Evolutionary conservation across 1,140 invertebrate species (phyloP), one percentile per base, ranked within the genome.

Genomic region (Cryptotermes secundus): DNA sequence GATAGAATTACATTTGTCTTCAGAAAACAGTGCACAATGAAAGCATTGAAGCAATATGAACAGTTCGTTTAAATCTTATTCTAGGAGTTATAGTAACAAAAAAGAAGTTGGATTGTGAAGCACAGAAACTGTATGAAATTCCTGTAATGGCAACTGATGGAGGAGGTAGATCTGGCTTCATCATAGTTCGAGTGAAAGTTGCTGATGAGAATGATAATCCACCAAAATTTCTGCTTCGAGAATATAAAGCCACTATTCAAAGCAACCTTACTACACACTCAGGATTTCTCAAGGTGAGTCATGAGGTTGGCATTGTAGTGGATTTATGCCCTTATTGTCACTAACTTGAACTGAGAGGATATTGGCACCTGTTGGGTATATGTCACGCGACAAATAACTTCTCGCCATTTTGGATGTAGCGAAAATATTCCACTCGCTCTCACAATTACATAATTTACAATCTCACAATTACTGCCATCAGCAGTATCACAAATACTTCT

Each of bases 181-280:
- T 96, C 3, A 93, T 92, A 14, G 93, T 99, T 10, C 91, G 95
- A 87, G 93, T 98, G 16, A 93, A 92, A 86, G 93, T 99, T 16
- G 90, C 90, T 7, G 97, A 99, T 90, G 92, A 94, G 83, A 99
- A 99, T 90, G 97, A 99, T 88, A 97, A 98, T 90, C 89, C 93
- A 80, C 97, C 97, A 1, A 89, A 90, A 80, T 99, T 98, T 90
- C 89, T 93, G 45, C 89, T 96, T 26, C 93, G 92, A 82, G 96
- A 97, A 89, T 97, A 97, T 87, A 95, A 95, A 89, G 93, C 92
- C 6, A 93, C 94, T 45, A 93, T 96, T 82, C 92, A 92, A 84
- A 90, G 91, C 34, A 95, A 95, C 89, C 89, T 92, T 35, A 92
- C 91, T 3, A 87, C 93, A 12, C 93, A 92, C 87, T 91, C 92